Conservation (phyloP, 2,888 invertebrate species). For the Drosophila stalkeri region DNA sequence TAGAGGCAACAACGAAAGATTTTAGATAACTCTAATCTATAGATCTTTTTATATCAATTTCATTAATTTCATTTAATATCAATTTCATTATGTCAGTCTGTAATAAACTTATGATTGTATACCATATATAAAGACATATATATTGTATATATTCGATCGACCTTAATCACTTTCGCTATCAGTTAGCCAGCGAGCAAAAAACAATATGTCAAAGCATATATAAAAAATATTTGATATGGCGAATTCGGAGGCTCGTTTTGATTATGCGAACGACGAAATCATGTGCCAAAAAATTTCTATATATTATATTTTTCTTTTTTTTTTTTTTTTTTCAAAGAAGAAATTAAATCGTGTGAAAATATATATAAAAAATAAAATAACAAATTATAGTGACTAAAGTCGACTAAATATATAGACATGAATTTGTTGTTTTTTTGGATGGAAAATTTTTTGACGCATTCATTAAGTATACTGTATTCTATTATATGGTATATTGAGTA, state of each 20-base stretch:
- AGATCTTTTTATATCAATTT: no score
- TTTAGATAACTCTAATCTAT: not conserved
- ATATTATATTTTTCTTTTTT: no score
- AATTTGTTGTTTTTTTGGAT: constrained; percentile 16
- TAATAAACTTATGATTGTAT: constrained; percentile 1
- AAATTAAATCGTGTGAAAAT: constrained; percentile 8
- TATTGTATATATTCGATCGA: not conserved
- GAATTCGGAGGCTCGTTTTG: constrained; percentile 29
- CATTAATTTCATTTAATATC: no score
- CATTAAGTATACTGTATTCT: constrained; percentile 20
- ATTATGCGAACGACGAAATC: constrained; percentile 43
- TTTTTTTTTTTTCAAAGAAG: not conserved
- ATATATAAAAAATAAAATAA: not conserved
- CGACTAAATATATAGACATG: constrained; percentile 12
- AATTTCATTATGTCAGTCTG: not conserved
- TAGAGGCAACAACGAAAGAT: not conserved
- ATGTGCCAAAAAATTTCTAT: constrained; percentile 56
- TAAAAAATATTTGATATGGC: constrained; percentile 28
- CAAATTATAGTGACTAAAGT: constrained; percentile 13
- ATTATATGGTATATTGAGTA: constrained; percentile 6
- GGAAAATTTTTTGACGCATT: constrained; percentile 33
- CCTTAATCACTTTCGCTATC: constrained; percentile 55
- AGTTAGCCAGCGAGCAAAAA: constrained; percentile 17
- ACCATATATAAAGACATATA: not conserved
- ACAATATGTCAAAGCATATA: constrained; percentile 20